Base-by-base conservation (phyloP, 2,113 vertebrate species). In the Orthonyx spaldingii region DNA sequence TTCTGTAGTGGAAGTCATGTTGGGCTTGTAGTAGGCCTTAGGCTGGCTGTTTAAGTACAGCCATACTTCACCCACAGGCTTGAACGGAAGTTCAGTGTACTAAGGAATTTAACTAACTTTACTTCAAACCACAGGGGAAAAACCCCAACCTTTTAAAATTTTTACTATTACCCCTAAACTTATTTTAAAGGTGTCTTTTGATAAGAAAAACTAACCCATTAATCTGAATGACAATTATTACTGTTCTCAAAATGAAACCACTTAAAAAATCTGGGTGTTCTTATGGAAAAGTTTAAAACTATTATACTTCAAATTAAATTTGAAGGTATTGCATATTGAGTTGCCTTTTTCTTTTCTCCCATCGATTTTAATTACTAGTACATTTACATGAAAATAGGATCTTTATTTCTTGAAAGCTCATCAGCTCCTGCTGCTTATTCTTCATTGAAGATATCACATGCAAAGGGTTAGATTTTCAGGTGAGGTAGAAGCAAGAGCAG, bases 361-460 rank as follows among this genome's bases (percentile, higher is more conserved):
- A 91, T 94, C 9, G 10, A 89, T 96, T 97, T 97, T 97, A 97
- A 96, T 97, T 97, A 96, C 93, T 92, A 53, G 75, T 64, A 64
- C 35, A 96, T 97, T 97, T 97, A 89, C 96, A 97, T 97, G 85
- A 97, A 95, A 97, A 96, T 96, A 78, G 88, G 55, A 87, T 95
- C 91, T 94, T 96, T 95, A 93, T 88, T 92, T 97, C 95, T 96
- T 96, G 87, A 96, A 96, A 93, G 94, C 94, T 95, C 94, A 96
- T 97, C 97, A 95, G 84, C 78, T 95, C 85, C 95, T 84, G 84
- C 93, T 97, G 94, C 87, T 94, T 86, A 91, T 93, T 76, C 89
- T 96, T 94, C 87, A 79, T 75, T 96, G 95, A 96, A 95, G 83
- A 84, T 96, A 93, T 95, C 90, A 96, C 46, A 64, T 83, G 78